Base-by-base conservation (phyloP, 1,140 invertebrate genomes). In the Phthorimaea operculella region DNA sequence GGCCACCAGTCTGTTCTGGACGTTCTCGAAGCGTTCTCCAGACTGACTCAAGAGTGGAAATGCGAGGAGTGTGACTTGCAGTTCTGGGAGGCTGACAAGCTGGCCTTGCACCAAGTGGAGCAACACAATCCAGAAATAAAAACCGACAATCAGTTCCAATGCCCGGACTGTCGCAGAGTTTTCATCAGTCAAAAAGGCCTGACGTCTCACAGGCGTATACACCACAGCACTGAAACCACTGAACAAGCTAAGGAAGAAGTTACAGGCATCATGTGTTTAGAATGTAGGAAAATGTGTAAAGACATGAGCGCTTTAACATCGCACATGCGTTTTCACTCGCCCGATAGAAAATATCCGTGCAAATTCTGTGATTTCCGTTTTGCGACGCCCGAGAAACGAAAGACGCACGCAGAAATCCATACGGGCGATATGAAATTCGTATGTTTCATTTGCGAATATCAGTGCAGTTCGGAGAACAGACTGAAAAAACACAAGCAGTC, bases 351-450 rank as follows among this genome's bases (percentile, higher is more conserved):
- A 33, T 83, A 76, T 62, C 74, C 76, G 0, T 85, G 82, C 53
- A 85, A 82, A 64, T 85, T 76, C 51, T 85, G 82, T 54, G 79
- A 85, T 58, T 85, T 83, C 51, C 64, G 82, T 11, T 85, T 85
- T 54, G 76, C 82, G 5, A 80, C 79, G 0, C 70, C 70, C 0
- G 76, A 82, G 21, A 85, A 85, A 48, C 62, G 77, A 42, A 83
- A 80, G 59, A 51, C 62, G 0, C 82, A 85, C 39, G 63, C 74
- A 0, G 77, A 78, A 62, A 58, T 85, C 21, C 82, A 85, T 42
- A 85, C 79, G 0, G 82, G 82, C 4, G 79, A 80, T 53, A 79
- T 83, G 74, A 83, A 80, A 57, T 85, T 76, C 52, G 82, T 85
- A 0, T 85, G 82, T 62, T 85, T 85, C 28, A 83, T 85, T 28